A percentile compares a stretch with the other conserved stretches of the same genome.
Evolutionary conservation across 2,797 vertebrate species (phyloP).

Genomic region (Darevskia nairensis): DNA sequence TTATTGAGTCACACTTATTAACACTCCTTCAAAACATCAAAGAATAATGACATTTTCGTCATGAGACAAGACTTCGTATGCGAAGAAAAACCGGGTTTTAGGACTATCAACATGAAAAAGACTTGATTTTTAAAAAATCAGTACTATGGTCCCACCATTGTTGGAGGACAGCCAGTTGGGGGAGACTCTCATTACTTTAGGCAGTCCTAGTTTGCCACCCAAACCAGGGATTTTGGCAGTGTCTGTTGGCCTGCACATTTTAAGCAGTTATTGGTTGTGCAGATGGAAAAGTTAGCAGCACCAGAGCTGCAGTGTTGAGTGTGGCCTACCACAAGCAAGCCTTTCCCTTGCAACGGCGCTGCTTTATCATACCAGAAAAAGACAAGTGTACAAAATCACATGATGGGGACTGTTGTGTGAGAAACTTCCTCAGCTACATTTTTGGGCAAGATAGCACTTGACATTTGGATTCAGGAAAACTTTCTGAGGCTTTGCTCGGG

Average conservation of each 20-base stretch:
- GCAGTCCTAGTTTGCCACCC: background rate
- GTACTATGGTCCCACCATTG: constrained; percentile 57
- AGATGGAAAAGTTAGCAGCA: background rate
- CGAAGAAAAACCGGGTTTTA: constrained; percentile 46
- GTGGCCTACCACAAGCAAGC: background rate
- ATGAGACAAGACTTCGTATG: constrained; percentile 4
- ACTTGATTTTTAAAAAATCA: constrained; percentile 33
- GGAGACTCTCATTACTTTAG: background rate
- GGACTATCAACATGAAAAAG: constrained; percentile 43
- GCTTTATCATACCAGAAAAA: background rate
- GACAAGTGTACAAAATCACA: background rate
- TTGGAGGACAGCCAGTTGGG: background rate
- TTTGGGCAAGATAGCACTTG: background rate
- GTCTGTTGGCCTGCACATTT: background rate
- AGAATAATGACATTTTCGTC: constrained; percentile 79
- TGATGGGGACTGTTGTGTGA: background rate
- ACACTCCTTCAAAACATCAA: constrained; percentile 94
- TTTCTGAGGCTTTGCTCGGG: background rate
- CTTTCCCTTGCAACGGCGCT: background rate
- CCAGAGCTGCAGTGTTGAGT: background rate
- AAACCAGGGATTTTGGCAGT: background rate
- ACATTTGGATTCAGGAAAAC: background rate
- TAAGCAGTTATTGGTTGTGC: background rate
- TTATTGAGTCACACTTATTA: constrained; percentile 94
- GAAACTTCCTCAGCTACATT: background rate